Evolutionary conservation across 2,888 invertebrate species (phyloP).

Genomic region (Bellardia pandia): DNA sequence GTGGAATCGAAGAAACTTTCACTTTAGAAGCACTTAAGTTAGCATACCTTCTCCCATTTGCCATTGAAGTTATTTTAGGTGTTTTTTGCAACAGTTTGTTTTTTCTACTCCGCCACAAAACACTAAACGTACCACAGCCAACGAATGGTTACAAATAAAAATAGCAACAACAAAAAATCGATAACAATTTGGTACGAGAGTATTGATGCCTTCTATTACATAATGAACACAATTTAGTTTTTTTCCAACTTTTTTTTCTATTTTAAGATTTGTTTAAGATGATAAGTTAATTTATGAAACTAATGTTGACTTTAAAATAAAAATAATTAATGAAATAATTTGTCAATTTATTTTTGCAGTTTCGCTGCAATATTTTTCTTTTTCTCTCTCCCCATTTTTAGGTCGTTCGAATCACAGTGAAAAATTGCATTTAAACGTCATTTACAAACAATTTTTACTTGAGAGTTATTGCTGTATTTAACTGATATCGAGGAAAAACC

Average conservation of each 20-base stretch:
- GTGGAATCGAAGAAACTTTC: background rate
- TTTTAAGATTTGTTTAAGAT: conserved; percentile 44
- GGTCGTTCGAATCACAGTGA: conserved; percentile 36
- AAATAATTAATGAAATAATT: conserved; percentile 73
- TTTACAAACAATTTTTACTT: background rate
- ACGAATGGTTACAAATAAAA: conserved; percentile 18
- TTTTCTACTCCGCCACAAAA: conserved; percentile 9
- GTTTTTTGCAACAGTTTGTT: conserved; percentile 18
- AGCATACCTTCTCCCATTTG: conserved; percentile 30
- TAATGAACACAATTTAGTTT: conserved; percentile 53
- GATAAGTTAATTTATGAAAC: conserved; percentile 72
- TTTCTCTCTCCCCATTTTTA: background rate
- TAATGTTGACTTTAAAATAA: conserved; percentile 68
- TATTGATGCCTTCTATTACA: conserved; percentile 68
- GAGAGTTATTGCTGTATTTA: background rate
- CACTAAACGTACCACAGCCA: conserved; percentile 3
- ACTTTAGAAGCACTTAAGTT: background rate
- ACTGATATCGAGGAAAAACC: conserved; percentile 32
- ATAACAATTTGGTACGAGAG: conserved; percentile 44
- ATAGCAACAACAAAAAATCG: conserved; percentile 15
- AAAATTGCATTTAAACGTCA: conserved; percentile 28
- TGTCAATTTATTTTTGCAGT: conserved; percentile 61
- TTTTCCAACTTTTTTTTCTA: background rate
- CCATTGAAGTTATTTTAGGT: conserved; percentile 44
- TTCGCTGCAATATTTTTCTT: background rate